Evolutionary conservation across 2,888 invertebrate genomes (phyloP).

Genomic region (Plagodis dolabraria): DNA sequence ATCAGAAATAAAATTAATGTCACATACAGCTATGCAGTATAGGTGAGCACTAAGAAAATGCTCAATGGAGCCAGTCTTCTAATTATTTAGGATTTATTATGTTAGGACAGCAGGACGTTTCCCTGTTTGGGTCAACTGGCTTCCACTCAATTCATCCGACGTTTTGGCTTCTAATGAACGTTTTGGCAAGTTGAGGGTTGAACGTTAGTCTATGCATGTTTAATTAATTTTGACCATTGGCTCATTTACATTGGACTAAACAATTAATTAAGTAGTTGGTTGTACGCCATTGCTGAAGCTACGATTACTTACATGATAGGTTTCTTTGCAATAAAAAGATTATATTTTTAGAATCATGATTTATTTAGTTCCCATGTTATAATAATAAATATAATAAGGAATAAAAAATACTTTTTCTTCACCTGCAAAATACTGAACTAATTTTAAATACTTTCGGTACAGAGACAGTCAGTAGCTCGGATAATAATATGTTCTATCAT

Average conservation of each 20-base stretch:
- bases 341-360: no score
- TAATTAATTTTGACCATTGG: conserved; percentile 25
- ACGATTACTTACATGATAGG: no score
- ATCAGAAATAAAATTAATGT: no score
- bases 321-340: no score
- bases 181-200: conserved; percentile 28
- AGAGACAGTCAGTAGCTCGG: no score
- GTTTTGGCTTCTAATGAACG: conserved; percentile 54
- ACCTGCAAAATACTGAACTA: no score
- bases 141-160: conserved; percentile 58
- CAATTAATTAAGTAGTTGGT: neutral
- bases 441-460: no score
- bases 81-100: conserved; percentile 80
- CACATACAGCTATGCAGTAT: neutral
- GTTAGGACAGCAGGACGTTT: conserved; percentile 70
- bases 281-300: neutral
- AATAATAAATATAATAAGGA: no score
- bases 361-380: no score
- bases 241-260: neutral
- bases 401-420: no score
- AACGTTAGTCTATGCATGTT: conserved; percentile 24
- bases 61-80: conserved; percentile 43
- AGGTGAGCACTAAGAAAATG: conserved; percentile 15
- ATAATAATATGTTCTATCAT: no score
- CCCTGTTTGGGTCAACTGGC: conserved; percentile 64